These are phyloP conservation scores for Drosophila teissieri DNA, from an alignment of 1,140 invertebrate genomes.

Conservation along the genomic window DNA sequence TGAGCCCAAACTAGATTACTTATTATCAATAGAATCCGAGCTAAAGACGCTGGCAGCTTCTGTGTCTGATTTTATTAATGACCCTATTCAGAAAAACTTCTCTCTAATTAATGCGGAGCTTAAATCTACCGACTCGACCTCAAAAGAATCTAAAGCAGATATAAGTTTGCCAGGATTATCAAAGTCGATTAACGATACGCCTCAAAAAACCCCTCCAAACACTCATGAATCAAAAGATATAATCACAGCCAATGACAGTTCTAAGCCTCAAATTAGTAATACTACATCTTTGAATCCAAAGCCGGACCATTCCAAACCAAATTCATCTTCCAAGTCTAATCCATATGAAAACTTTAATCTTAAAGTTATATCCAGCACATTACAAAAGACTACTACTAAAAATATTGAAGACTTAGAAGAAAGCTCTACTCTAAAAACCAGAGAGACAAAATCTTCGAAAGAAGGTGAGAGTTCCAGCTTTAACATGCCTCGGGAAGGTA, in stretches of 20 bases:
- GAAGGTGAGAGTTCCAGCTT: neutral
- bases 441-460: no score
- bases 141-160: neutral
- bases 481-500: conserved; percentile 6
- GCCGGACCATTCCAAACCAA: neutral
- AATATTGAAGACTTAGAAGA: neutral
- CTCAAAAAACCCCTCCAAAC: neutral
- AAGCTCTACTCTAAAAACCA: no score
- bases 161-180: neutral
- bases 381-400: neutral
- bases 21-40: conserved; percentile 4
- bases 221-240: no score
- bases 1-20: neutral
- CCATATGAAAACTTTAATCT: neutral
- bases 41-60: neutral
- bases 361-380: neutral
- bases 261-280: neutral
- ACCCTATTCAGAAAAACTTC: neutral
- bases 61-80: neutral
- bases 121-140: neutral
- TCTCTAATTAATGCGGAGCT: neutral
- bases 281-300: neutral
- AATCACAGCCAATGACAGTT: no score
- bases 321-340: neutral
- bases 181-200: no score